Evolutionary conservation across 2,888 invertebrate species (phyloP), one percentile per base, ranked within the genome.

Genomic region (Caenorhabditis auriculariae): DNA sequence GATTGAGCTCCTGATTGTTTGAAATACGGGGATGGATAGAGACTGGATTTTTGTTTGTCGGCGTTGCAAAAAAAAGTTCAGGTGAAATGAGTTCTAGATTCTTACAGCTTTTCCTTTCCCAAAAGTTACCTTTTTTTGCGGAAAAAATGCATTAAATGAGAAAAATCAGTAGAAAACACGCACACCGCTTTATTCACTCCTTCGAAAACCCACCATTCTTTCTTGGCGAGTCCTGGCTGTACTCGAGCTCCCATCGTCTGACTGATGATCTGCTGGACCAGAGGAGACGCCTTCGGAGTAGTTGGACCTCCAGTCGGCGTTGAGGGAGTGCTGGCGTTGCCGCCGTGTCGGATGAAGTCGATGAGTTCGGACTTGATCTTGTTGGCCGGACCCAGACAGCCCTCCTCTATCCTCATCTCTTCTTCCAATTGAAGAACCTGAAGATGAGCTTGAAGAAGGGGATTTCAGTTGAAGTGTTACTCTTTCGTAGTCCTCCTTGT

Each of bases 301-400:
- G 53, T 38, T 9, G 50, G 49, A 35, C n/a, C n/a, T n/a, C n/a
- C n/a, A 19, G n/a, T 56, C 26, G 57, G 52, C 35, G 54, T 45
- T 4, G 57, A 46, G 19, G 72, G 70, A 12, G 70, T 70, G n/a
- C 63, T 46, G 4, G 70, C 73, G 51, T 73, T 73, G 26, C 73
- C 73, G 4, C 73, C 73, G n/a, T 69, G 70, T 29, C 73, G 52
- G 45, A 73, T 73, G 53, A 65, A 73, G 39, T 69, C 70, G 51
- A 73, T 73, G 32, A 73, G 56, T 32, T 73, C 73, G n/a, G 66
- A 65, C 44, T 73, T 73, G 51, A 73, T 69, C 50, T 71, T 73
- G 50, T 73, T 73, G 15, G 68, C 66, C 6, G 68, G 67, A 5
- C 70, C 70, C 39, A 68, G 54, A 38, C 70, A 69, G 27, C 73